Conservation (phyloP, 2,113 vertebrate species). For the Eptesicus fuscus region DNA sequence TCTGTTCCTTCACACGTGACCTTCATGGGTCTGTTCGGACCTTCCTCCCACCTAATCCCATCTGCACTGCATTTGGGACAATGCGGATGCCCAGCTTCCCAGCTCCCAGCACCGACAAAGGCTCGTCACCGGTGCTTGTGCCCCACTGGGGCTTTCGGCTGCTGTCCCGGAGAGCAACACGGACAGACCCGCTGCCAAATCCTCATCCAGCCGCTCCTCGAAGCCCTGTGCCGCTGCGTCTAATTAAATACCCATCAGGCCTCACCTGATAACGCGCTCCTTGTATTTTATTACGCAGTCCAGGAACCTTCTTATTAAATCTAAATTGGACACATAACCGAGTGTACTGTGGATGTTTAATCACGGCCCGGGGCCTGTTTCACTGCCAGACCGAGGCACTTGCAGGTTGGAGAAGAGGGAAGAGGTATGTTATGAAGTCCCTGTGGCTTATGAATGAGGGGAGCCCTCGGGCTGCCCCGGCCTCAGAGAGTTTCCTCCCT, state of each 20-base stretch:
- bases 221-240: neutral
- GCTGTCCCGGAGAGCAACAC: neutral
- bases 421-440: neutral
- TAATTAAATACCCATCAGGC: conserved; percentile 49
- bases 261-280: conserved; percentile 21
- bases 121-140: neutral
- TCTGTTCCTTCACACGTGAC: neutral
- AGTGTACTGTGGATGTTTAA: neutral
- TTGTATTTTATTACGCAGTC: conserved; percentile 8
- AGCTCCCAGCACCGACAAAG: neutral
- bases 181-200: neutral
- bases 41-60: neutral
- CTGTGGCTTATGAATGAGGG: neutral
- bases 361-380: neutral
- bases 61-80: neutral
- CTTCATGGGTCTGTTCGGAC: neutral
- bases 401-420: neutral
- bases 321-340: neutral
- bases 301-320: conserved; percentile 12
- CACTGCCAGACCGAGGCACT: neutral
- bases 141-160: neutral
- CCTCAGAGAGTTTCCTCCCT: neutral
- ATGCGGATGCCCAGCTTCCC: neutral
- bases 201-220: neutral
- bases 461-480: no score